A percentile compares a stretch with the other conserved stretches of the same genome.
Evolutionary conservation across 2,797 vertebrate genomes (phyloP).

Genomic region (Leptodactylus fallax): DNA sequence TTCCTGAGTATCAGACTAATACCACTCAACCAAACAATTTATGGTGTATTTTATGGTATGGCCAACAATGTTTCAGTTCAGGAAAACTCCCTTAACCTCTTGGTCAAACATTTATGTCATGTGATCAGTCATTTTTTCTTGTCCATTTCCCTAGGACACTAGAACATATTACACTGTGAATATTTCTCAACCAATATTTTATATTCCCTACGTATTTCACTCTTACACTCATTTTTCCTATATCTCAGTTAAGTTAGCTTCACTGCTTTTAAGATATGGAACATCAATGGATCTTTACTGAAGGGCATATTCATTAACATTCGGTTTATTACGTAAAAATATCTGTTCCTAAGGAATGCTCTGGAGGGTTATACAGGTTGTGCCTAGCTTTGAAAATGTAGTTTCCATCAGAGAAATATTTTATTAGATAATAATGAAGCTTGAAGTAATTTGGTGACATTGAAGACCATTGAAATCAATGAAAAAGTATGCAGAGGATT

Average conservation of each 20-base stretch:
- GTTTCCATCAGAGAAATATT: neutral
- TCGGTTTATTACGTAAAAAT: slow-evolving; percentile 7
- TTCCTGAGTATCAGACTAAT: no score
- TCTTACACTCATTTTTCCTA: neutral
- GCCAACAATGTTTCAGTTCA: neutral
- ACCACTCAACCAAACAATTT: no score
- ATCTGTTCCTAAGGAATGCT: slow-evolving; percentile 1
- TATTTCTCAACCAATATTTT: neutral
- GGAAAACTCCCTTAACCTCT: neutral
- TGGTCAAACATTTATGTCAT: neutral
- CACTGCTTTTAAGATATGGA: neutral
- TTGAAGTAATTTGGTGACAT: neutral
- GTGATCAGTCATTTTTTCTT: neutral
- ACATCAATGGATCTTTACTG: slow-evolving; percentile 21
- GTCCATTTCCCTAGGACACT: neutral
- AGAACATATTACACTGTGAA: neutral
- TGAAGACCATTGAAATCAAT: neutral
- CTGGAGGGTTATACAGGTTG: neutral
- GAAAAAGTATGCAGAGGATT: neutral
- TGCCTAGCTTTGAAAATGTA: neutral
- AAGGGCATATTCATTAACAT: slow-evolving; percentile 24
- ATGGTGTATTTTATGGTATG: neutral
- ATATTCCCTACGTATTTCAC: neutral
- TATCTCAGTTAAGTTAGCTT: neutral
- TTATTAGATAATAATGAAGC: slow-evolving; percentile 14